A percentile compares a stretch with the other conserved stretches of the same genome.
These are phyloP conservation scores for Oceanodroma leucorhoa DNA, from an alignment of 2,797 vertebrate genomes.

Conservation along the genomic window DNA sequence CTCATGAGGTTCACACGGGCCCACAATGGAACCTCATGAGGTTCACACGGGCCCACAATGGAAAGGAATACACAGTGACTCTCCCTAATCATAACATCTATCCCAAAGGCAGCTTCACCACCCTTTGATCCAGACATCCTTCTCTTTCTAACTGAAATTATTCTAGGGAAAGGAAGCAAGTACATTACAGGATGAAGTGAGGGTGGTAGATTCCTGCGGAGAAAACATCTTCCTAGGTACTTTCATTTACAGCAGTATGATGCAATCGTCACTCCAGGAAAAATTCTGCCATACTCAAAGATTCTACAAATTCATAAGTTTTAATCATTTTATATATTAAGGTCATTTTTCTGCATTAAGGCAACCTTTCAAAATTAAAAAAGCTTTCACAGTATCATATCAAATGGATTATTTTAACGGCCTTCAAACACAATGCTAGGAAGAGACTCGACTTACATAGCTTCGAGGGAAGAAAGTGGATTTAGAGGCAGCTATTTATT, in stretches of 20 bases:
- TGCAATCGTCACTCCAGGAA: background rate
- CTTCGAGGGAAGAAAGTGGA: background rate
- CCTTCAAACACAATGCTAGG: background rate
- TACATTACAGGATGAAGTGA: background rate
- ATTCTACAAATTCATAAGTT: background rate
- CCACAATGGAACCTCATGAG: too few relatives aligned
- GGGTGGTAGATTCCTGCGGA: background rate
- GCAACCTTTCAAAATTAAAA: background rate
- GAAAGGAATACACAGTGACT: background rate
- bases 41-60: too few relatives aligned
- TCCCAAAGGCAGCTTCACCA: background rate
- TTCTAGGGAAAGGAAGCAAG: background rate
- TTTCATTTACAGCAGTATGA: constrained; percentile 8
- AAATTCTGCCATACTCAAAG: background rate
- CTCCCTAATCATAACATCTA: background rate
- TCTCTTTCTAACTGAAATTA: background rate
- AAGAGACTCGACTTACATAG: background rate
- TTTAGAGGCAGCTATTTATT: background rate
- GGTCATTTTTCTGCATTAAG: background rate
- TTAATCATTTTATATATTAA: background rate
- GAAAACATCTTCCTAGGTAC: background rate
- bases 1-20: too few relatives aligned
- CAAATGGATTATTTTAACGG: background rate
- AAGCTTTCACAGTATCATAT: background rate
- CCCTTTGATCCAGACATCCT: background rate